Evolutionary conservation across 2,113 vertebrate genomes (phyloP).

Genomic region (Pseudorasbora parva): DNA sequence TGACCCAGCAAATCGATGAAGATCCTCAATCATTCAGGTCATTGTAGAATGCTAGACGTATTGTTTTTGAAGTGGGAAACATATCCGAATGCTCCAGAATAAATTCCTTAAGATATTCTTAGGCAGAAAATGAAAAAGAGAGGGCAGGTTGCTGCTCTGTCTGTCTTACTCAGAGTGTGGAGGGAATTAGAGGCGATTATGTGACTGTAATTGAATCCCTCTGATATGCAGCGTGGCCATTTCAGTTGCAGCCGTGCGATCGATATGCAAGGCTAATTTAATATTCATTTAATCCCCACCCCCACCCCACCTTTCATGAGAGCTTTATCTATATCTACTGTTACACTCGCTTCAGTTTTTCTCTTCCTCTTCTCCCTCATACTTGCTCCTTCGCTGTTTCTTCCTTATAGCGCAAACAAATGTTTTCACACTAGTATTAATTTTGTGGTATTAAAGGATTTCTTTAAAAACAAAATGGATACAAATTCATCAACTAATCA

Average conservation of each 20-base stretch:
- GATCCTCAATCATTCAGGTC: conserved; percentile 18
- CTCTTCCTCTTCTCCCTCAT: background rate
- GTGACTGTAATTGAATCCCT: conserved; percentile 73
- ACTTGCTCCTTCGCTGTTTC: background rate
- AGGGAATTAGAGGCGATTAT: conserved; percentile 70
- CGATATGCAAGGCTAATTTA: conserved; percentile 73
- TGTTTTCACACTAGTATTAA: background rate
- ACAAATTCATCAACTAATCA: no score
- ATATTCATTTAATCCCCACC: conserved; percentile 73
- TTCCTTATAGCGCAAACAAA: background rate
- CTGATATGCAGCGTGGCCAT: conserved; percentile 68
- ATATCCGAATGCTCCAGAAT: background rate
- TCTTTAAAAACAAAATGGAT: no score
- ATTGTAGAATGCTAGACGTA: conserved; percentile 1
- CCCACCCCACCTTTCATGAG: conserved; percentile 59
- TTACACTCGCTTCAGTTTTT: conserved; percentile 23
- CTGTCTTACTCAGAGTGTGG: conserved; percentile 46
- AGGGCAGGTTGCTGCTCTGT: conserved; percentile 6
- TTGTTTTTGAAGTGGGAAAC: conserved; percentile 1
- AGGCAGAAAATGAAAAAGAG: background rate
- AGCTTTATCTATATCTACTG: conserved; percentile 65
- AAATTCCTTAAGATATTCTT: conserved; percentile 7
- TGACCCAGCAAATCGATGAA: conserved; percentile 12
- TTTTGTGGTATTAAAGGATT: background rate
- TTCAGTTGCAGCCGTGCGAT: conserved; percentile 70